phyloP scores from a whole-genome alignment of 2,888 invertebrate genomes.

The Xiphydria camelus region DNA sequence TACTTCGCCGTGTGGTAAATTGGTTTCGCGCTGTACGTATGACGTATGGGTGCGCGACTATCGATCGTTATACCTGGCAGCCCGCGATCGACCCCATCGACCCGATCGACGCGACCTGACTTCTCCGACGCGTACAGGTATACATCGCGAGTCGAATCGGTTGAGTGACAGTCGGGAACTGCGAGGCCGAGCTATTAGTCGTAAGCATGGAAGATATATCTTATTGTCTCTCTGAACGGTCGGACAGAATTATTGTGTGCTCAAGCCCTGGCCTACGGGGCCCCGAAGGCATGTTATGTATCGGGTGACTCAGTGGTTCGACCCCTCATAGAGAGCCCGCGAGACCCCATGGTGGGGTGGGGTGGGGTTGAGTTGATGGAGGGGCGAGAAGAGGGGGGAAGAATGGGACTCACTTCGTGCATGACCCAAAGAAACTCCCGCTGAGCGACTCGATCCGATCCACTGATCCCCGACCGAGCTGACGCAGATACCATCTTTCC shows the following conservation, averaged over 20 bases:
- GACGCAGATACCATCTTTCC: slow-evolving; percentile 55
- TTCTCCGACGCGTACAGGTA: too few relatives aligned
- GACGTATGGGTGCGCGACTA: too few relatives aligned
- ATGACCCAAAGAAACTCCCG: slow-evolving; percentile 58
- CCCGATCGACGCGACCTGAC: too few relatives aligned
- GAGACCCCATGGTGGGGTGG: slow-evolving; percentile 34
- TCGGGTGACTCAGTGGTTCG: slow-evolving; percentile 51
- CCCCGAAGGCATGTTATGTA: slow-evolving; percentile 44
- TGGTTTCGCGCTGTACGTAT: too few relatives aligned
- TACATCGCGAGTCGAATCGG: slow-evolving; percentile 6
- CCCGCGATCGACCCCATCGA: too few relatives aligned
- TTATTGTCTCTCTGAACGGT: slow-evolving; percentile 39
- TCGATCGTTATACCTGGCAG: too few relatives aligned
- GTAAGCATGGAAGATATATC: slow-evolving; percentile 41
- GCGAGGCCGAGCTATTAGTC: slow-evolving; percentile 41
- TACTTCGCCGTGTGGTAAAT: too few relatives aligned
- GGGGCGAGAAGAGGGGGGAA: slow-evolving; percentile 27
- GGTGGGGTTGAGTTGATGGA: too few relatives aligned
- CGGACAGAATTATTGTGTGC: slow-evolving; percentile 31
- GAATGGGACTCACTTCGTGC: slow-evolving; percentile 53
- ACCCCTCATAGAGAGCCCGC: slow-evolving; percentile 50
- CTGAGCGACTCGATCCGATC: slow-evolving; percentile 55
- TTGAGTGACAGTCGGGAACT: slow-evolving; percentile 14
- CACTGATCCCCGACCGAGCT: slow-evolving; percentile 56
- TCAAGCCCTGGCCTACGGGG: slow-evolving; percentile 21